Base-by-base conservation (phyloP, 2,113 vertebrate genomes). In the Phylloscopus whistleri region DNA sequence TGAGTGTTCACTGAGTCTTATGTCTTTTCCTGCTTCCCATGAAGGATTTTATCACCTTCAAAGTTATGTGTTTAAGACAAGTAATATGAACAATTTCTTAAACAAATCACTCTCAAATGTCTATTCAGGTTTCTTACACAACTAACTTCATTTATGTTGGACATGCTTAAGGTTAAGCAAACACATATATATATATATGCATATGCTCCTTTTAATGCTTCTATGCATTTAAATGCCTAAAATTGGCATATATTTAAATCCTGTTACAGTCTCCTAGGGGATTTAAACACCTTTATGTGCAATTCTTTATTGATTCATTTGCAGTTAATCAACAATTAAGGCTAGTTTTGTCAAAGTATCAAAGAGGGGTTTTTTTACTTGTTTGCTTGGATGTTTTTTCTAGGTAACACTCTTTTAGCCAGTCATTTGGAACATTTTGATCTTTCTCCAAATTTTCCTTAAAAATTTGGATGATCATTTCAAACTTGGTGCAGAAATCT, bases 41-140 rank as follows among this genome's bases (percentile, higher is more conserved):
- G n/a, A 11, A 81, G 21, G n/a, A 31, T 41, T 76, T 70, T 56
- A 53, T 58, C 13, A 46, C 2, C 11, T 49, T 69, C 23, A 43
- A 35, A 89, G 19, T 1, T 39, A 31, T 0, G 1, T 31, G 3
- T 22, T 68, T 80, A 56, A 19, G 3, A 6, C 5, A 43, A 0
- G 0, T n/a, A 55, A 15, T 46, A 44, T 21, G 18, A 90, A 53
- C 22, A 2, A 28, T n/a, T 85, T 82, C 26, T 66, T 46, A 51
- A 78, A 30, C 6, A 55, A 33, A 17, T 18, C 10, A 15, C 16
- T 26, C 12, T 83, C 17, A 62, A 44, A 10, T 44, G 7, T 22
- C 15, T 84, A 12, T 4, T 52, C 20, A 77, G 49, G 18, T 53
- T 74, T 72, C 19, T 70, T 63, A 17, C 26, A 21, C 14, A 78